Evolutionary conservation across 2,888 invertebrate genomes (phyloP).

Genomic region (Euplagia quadripunctaria): DNA sequence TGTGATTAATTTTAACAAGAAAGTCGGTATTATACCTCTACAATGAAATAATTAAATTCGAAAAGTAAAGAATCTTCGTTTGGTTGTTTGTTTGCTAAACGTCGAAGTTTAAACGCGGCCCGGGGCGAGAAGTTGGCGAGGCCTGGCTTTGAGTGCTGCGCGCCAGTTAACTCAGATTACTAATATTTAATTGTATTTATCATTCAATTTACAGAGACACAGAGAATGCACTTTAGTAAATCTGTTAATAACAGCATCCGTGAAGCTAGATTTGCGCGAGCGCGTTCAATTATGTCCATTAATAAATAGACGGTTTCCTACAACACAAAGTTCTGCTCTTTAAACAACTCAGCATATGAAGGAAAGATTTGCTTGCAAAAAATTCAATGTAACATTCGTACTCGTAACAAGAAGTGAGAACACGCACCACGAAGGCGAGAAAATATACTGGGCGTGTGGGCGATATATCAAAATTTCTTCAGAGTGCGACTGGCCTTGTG

Average conservation of each 20-base stretch:
- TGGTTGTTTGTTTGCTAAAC: slow-evolving; percentile 56
- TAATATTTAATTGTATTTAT: slow-evolving; percentile 27
- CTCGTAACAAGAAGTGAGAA: background rate
- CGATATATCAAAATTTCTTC: background rate
- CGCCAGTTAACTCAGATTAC: slow-evolving; percentile 7
- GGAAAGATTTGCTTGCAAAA: background rate
- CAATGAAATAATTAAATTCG: slow-evolving; percentile 60
- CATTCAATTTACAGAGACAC: slow-evolving; percentile 14
- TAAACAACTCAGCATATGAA: background rate
- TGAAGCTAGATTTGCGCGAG: background rate
- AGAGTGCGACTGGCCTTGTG: background rate
- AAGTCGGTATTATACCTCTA: slow-evolving; percentile 49
- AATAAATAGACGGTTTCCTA: background rate
- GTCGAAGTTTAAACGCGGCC: slow-evolving; percentile 42
- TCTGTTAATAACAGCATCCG: background rate
- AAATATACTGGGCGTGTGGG: background rate
- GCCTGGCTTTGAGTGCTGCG: background rate
- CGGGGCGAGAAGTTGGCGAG: background rate
- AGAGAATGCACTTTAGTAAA: background rate
- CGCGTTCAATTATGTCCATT: background rate
- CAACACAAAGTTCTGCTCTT: background rate
- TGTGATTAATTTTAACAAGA: slow-evolving; percentile 58
- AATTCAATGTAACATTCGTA: background rate
- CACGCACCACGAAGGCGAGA: background rate
- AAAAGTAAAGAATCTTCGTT: slow-evolving; percentile 40